phyloP scores from a whole-genome alignment of 2,113 vertebrate species.

The Gobius niger region DNA sequence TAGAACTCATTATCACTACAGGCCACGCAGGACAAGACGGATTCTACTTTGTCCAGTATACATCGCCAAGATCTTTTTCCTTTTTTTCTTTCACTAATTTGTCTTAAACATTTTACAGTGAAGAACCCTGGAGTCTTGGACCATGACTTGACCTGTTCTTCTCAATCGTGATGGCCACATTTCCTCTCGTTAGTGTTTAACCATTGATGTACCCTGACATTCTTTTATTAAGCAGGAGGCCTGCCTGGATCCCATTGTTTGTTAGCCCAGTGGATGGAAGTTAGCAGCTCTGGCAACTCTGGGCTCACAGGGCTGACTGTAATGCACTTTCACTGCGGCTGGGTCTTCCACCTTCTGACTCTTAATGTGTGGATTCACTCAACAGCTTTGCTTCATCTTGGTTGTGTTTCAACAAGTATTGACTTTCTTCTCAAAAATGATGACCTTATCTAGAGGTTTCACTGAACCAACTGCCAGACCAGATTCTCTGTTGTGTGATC shows the following conservation, averaged over 20 bases:
- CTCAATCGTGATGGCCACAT: background rate
- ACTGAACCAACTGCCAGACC: constrained; percentile 28
- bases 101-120: background rate
- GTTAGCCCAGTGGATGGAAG: constrained; percentile 73
- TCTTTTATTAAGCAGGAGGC: constrained; percentile 75
- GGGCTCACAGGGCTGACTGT: constrained; percentile 66
- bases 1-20: background rate
- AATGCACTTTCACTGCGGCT: constrained; percentile 59
- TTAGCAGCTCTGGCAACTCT: constrained; percentile 70
- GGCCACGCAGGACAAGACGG: background rate
- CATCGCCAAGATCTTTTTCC: background rate
- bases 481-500: constrained; percentile 21
- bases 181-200: constrained; percentile 8
- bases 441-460: constrained; percentile 37
- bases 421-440: constrained; percentile 18
- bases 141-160: background rate
- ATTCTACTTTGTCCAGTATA: background rate
- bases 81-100: background rate
- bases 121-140: constrained; percentile 4
- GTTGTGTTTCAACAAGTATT: constrained; percentile 24
- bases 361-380: constrained; percentile 47
- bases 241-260: constrained; percentile 72
- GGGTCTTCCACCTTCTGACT: constrained; percentile 49
- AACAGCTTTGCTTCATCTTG: constrained; percentile 33
- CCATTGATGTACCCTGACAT: constrained; percentile 54